Evolutionary conservation across 1,140 invertebrate species (phyloP), one percentile per base, ranked within the genome.

Genomic region (Brachionus angularis): DNA sequence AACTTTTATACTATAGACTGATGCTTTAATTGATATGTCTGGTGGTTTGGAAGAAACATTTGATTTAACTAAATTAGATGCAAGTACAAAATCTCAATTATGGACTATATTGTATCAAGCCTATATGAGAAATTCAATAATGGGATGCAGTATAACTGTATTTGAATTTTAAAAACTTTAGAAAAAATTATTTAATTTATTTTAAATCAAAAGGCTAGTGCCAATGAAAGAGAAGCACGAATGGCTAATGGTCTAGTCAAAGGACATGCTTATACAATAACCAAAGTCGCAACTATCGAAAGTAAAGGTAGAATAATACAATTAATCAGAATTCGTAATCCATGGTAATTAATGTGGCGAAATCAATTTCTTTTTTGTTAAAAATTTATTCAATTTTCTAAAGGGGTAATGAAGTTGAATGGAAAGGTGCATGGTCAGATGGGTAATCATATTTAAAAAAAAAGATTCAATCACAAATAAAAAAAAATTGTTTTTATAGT

Each of bases 241-340:
- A 90, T 93, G 1, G 85, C 87, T 0, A 88, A 92, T 81, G 83
- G 96, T 0, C 83, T 98, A 2, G 90, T 99, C 67, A 87, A 89
- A 75, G 94, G 96, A 0, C 96, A 99, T 82, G 96, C 96, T 2
- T 88, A 88, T 78, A 95, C 91, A 75, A 89, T 98, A 64, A 98
- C 96, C 0, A 86, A 88, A 76, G 89, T 98, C 8, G 74, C 53
- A 39, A 64, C 47, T 10, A 49, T 74, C 12, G 49, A 71, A 44
- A 34, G 5, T 29, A 50, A 53, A 18, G 69, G 34, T 21, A 50
- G 42, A 21, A 4, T 39, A 3, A 27, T 64, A 23, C 29, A n/a
- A 34, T 47, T 71, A 89, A 90, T 1, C 27, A 84, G 95, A 53
- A 85, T 97, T 75, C 84, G 94, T 44, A 98, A 98, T 85, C 95